These are phyloP conservation scores for Pedionomus torquatus DNA, from an alignment of 2,113 vertebrate species.

Conservation along the genomic window DNA sequence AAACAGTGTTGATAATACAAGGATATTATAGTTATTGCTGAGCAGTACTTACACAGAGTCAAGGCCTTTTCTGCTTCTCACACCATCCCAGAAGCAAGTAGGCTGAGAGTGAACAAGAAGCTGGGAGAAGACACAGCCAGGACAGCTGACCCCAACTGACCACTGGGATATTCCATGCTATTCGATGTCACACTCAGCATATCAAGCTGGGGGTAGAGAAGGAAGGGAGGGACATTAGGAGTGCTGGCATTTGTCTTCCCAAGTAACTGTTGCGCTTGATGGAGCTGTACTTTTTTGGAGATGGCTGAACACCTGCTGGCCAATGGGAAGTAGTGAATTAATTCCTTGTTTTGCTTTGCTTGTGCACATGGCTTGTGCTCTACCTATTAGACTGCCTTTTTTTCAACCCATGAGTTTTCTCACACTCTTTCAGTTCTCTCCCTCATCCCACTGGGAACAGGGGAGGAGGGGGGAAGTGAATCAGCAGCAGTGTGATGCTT, in stretches of 20 bases:
- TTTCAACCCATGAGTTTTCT: neutral
- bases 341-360: neutral
- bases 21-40: neutral
- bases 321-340: neutral
- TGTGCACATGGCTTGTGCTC: neutral
- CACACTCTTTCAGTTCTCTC: neutral
- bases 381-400: neutral
- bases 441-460: neutral
- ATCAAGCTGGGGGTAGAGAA: neutral
- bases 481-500: neutral
- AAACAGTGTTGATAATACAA: neutral
- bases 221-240: neutral
- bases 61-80: neutral
- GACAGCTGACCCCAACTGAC: too few species aligned
- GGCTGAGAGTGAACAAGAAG: too few species aligned
- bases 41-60: neutral
- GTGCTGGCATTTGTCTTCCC: neutral
- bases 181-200: neutral
- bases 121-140: neutral
- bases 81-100: neutral
- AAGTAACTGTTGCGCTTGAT: neutral
- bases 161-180: neutral
- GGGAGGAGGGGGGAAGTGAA: neutral
- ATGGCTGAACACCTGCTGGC: neutral
- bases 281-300: neutral